Evolutionary conservation across 2,888 invertebrate species (phyloP).

Genomic region (Cryptus armator): DNA sequence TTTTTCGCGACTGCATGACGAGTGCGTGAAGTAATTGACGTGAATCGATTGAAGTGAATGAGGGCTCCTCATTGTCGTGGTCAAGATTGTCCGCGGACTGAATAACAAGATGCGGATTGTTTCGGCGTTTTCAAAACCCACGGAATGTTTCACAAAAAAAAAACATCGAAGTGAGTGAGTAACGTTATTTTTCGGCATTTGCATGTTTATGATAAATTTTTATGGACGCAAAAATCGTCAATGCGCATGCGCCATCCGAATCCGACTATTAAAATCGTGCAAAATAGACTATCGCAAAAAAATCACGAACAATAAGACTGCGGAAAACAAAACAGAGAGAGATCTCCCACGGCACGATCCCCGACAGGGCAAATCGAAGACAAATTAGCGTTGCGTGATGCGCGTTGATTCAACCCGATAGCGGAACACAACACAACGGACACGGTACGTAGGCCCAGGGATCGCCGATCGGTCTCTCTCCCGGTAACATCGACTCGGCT

Average conservation of each 20-base stretch:
- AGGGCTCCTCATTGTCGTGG: too few relatives aligned
- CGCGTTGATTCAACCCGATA: conserved; percentile 84
- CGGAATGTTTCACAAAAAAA: background rate
- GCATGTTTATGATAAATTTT: background rate
- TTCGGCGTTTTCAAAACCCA: too few relatives aligned
- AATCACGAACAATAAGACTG: conserved; percentile 30
- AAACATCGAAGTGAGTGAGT: background rate
- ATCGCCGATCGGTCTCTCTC: conserved; percentile 58
- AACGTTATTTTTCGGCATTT: background rate
- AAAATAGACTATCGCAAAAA: conserved; percentile 1
- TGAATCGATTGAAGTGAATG: too few relatives aligned
- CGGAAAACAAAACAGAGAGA: conserved; percentile 64
- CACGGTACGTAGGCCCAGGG: conserved; percentile 77
- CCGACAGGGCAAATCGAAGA: conserved; percentile 83
- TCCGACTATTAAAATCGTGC: background rate
- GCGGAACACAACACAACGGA: conserved; percentile 82
- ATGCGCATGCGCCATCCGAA: too few relatives aligned
- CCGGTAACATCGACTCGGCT: conserved; percentile 45
- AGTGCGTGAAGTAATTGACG: too few relatives aligned
- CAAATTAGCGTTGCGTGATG: conserved; percentile 85
- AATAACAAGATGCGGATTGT: too few relatives aligned
- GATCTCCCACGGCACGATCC: conserved; percentile 83
- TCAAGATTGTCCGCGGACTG: too few relatives aligned
- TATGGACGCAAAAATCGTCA: background rate
- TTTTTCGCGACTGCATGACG: too few relatives aligned